A percentile compares a stretch with the other conserved stretches of the same genome.
Conservation (phyloP, 2,888 invertebrate species). For the Pyrocoelia pectoralis region DNA sequence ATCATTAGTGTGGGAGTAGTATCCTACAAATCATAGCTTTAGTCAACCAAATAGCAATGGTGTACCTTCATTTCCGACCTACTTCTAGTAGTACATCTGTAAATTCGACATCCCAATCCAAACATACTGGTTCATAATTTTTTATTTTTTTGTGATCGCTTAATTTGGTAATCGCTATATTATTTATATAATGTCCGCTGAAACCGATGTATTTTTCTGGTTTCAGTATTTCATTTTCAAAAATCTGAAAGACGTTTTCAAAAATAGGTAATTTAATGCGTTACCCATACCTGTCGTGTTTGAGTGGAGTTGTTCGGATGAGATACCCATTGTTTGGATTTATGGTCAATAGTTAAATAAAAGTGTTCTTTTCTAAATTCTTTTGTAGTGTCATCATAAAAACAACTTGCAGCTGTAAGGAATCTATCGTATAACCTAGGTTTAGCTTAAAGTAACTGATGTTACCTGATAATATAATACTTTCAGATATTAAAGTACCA, state of each 20-base stretch:
- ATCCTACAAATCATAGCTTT: background rate
- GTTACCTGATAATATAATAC: slow-evolving; percentile 4
- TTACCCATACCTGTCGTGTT: slow-evolving; percentile 3
- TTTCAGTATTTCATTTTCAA: background rate
- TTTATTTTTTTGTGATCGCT: background rate
- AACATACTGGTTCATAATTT: background rate
- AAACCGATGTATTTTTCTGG: slow-evolving; percentile 10
- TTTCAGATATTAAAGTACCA: background rate
- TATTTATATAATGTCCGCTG: background rate
- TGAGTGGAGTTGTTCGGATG: background rate
- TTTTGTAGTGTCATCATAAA: background rate
- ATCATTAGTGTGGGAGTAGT: background rate
- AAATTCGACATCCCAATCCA: slow-evolving; percentile 19
- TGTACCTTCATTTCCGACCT: background rate
- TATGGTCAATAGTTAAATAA: background rate
- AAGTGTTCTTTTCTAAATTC: background rate
- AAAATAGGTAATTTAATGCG: background rate
- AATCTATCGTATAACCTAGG: no score
- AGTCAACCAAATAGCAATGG: background rate
- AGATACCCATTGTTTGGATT: background rate
- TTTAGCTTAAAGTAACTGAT: no score
- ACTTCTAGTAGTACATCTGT: slow-evolving; percentile 1
- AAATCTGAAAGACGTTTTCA: background rate
- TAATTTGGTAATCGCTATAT: slow-evolving; percentile 17
- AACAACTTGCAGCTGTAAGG: slow-evolving; percentile 10